Evolutionary conservation across 2,797 vertebrate genomes (phyloP), one percentile per base, ranked within the genome.

Genomic region (Siniperca scherzeri): DNA sequence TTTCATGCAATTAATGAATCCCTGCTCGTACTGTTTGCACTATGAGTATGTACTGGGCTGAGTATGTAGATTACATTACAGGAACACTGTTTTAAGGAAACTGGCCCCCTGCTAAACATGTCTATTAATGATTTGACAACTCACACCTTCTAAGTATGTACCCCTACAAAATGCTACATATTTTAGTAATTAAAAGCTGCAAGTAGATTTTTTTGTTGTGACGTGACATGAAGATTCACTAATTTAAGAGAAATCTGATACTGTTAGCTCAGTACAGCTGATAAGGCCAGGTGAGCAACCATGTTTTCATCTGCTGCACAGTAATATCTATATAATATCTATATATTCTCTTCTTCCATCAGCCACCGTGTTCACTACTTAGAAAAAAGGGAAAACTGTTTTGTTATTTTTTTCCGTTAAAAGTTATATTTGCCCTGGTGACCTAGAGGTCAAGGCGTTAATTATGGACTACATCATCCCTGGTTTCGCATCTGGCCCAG

Each of bases 1-100:
- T 66, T 78, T 52, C 13, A 36, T 27, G 42, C 50, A 73, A 52
- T 78, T 61, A 80, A 79, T 82, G 16, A 30, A 40, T 56, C 30
- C 38, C 42, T 52, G 68, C 38, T 21, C 42, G 30, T 38, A 30
- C 50, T 36, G 52, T 69, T 64, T 82, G 55, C 27, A 52, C 66
- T 48, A 7, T 21, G 27, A 69, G 46, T n/a, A 38, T 53, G 38
- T 56, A 25, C 33, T 19, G 10, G 64, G 36, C n/a, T 19, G 55
- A 48, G 64, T 61, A 25, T 33, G 52, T 62, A 64, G 21, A 74
- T 56, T 52, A 36, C 3, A 27, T 33, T 46, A 56, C 30, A 65
- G 42, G 62, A 61, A 76, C 77, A 48, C 33, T 68, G 21, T 56
- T 36, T 59, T 33, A 16, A 25, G 3, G 60, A 68, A 33, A 77